These are phyloP conservation scores for Alligator mississippiensis DNA, from an alignment of 2,113 vertebrate genomes.

Conservation along the genomic window DNA sequence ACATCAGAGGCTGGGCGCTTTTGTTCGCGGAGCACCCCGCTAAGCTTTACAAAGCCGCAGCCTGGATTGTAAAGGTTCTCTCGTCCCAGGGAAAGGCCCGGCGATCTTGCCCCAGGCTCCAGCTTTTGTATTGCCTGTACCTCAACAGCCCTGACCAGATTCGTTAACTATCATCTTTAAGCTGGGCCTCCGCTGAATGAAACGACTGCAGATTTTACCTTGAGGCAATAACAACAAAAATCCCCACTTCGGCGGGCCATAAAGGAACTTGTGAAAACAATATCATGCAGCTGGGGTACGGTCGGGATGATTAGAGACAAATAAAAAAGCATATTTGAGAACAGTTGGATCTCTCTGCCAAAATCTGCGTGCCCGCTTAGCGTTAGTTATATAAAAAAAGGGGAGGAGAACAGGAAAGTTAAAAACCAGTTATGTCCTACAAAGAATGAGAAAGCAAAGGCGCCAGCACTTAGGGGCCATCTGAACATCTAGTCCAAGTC, in stretches of 20 bases:
- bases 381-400: slow-evolving; percentile 52
- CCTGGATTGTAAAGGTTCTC: slow-evolving; percentile 60
- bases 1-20: slow-evolving; percentile 41
- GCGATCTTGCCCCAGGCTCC: slow-evolving; percentile 53
- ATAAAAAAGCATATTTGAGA: slow-evolving; percentile 54
- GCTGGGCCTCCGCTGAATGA: slow-evolving; percentile 60
- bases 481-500: slow-evolving; percentile 18
- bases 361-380: slow-evolving; percentile 60
- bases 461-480: slow-evolving; percentile 45
- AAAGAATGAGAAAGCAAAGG: slow-evolving; percentile 55
- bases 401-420: slow-evolving; percentile 51
- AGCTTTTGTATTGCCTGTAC: slow-evolving; percentile 71
- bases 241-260: neutral
- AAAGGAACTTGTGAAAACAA: slow-evolving; percentile 66
- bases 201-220: slow-evolving; percentile 70
- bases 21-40: slow-evolving; percentile 69
- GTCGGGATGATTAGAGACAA: neutral
- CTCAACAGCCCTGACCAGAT: slow-evolving; percentile 43
- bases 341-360: slow-evolving; percentile 53
- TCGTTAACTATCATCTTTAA: slow-evolving; percentile 62
- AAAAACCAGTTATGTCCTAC: slow-evolving; percentile 60
- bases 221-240: slow-evolving; percentile 59
- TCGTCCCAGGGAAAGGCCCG: slow-evolving; percentile 52
- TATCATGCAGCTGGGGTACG: slow-evolving; percentile 44
- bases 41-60: slow-evolving; percentile 67